These are phyloP conservation scores for Scomber colias DNA, from an alignment of 2,113 vertebrate species.

Conservation along the genomic window DNA sequence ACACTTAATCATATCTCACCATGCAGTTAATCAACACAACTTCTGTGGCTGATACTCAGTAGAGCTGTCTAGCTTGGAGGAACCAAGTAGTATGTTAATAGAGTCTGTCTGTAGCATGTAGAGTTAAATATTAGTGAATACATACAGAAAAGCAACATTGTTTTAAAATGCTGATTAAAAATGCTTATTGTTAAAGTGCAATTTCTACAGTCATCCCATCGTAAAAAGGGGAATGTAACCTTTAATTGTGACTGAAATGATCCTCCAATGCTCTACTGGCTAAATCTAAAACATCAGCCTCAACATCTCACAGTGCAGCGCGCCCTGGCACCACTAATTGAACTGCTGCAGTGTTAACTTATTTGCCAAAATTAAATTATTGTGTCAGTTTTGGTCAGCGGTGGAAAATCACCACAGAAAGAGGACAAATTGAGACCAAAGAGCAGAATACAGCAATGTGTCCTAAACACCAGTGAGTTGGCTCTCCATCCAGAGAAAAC, in stretches of 20 bases:
- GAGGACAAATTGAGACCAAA: slow-evolving; percentile 28
- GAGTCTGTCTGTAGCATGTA: no score
- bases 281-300: slow-evolving; percentile 25
- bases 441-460: slow-evolving; percentile 7
- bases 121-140: no score
- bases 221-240: no score
- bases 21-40: no score
- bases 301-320: not conserved
- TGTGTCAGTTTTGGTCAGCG: slow-evolving; percentile 15
- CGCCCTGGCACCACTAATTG: not conserved
- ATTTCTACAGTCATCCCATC: no score
- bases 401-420: slow-evolving; percentile 10
- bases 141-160: no score
- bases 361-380: slow-evolving; percentile 26
- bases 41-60: no score
- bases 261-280: not conserved
- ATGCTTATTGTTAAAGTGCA: no score
- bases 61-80: no score
- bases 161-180: no score
- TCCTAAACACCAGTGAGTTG: slow-evolving; percentile 10
- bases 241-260: not conserved
- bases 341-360: slow-evolving; percentile 14
- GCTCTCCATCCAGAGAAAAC: slow-evolving; percentile 20
- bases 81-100: no score
- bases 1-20: no score